Base-by-base conservation (phyloP, 2,113 vertebrate species). In the Dicentrarchus labrax region DNA sequence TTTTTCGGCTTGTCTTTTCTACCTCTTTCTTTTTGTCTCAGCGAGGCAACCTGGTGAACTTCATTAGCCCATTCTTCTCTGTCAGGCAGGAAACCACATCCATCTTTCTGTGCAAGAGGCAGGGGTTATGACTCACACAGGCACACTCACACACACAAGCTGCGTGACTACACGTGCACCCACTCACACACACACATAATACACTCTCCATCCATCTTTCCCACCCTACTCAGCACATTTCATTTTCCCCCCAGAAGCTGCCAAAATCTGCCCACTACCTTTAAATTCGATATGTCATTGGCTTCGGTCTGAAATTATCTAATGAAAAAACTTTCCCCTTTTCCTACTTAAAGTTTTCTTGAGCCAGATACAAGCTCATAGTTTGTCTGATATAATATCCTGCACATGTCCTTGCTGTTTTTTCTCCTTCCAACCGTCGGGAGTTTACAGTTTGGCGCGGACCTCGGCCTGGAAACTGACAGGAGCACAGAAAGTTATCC, bases 51-150 rank as follows among this genome's bases (percentile, higher is more conserved):
- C 88, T 84, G 89, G 83, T 84, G 83, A 92, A 92, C 86, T 91
- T 92, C 85, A 90, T 91, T 86, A 78, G 76, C 60, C 70, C 79
- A 88, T 92, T 93, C 87, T 80, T 92, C 82, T 92, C 67, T 84
- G 90, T 91, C 89, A 88, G 80, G 59, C 86, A 79, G 87, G 82
- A 91, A 92, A 89, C 89, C 85, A 88, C 93, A 93, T 93, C 88
- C 88, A 91, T 93, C 91, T 91, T 86, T 76, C 48, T 84, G 76
- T 85, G 80, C 47, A 79, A 66, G 81, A 86, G 89, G 89, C 73
- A 61, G 62, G 72, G 86, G 85, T 92, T 91, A 86, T 91, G 90
- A 91, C 88, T 92, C 91, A 86, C 64, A 13, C 57, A 72, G 43
- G 15, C 73, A 47, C 24, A 67, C 56, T 38, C 86, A 83, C 79